These are phyloP conservation scores for Tetragonula carbonaria DNA, from an alignment of 2,888 invertebrate species.

Conservation along the genomic window DNA sequence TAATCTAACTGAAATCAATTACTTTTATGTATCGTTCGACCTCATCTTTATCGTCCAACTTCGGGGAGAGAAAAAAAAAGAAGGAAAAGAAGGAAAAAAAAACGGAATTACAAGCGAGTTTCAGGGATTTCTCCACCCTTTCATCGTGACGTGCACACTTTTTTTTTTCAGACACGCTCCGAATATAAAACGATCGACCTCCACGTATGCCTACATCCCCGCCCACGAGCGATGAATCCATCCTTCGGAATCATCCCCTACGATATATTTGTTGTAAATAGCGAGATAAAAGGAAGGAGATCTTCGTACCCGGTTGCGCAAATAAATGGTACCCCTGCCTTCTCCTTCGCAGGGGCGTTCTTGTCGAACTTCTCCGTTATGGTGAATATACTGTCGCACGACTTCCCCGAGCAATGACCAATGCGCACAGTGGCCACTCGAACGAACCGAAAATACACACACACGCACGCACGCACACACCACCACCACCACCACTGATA, in stretches of 20 bases:
- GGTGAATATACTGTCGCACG: constrained; percentile 41
- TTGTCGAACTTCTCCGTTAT: constrained; percentile 76
- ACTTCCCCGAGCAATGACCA: constrained; percentile 6
- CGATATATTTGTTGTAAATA: no score
- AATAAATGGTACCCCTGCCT: constrained; percentile 69
- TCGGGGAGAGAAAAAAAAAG: background rate
- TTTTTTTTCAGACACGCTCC: no score
- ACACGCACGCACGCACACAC: no score
- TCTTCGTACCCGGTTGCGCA: constrained; percentile 69
- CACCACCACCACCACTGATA: no score
- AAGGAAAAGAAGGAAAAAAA: background rate
- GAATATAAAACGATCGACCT: no score
- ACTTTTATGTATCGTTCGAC: constrained; percentile 1
- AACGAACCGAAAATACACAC: background rate
- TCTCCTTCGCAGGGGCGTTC: constrained; percentile 71
- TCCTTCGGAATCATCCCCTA: no score
- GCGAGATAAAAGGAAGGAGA: background rate
- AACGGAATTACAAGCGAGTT: background rate
- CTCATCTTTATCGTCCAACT: background rate
- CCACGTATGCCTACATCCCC: no score
- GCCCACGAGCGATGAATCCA: no score
- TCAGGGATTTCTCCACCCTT: no score
- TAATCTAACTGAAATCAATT: constrained; percentile 6
- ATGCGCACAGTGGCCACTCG: background rate
- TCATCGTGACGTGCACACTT: no score